Conservation (phyloP, 2,888 invertebrate genomes). For the Crocallis elinguaria region DNA sequence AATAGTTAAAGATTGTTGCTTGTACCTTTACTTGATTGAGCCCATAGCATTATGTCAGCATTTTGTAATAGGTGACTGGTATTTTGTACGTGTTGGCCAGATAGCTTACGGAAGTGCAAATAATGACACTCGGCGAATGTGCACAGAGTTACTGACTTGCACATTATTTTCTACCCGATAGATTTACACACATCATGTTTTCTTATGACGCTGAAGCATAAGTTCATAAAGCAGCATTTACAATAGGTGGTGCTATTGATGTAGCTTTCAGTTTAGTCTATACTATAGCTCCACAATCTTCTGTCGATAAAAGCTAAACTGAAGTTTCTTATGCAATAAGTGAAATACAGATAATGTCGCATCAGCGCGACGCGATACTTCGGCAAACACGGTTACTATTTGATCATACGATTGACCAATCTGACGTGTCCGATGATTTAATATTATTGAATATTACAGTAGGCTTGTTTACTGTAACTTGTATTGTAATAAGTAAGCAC, state of each 20-base stretch:
- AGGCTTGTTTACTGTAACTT: not conserved
- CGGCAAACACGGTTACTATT: slow-evolving; percentile 26
- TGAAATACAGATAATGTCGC: slow-evolving; percentile 39
- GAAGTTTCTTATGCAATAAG: slow-evolving; percentile 36
- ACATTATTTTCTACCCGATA: not conserved
- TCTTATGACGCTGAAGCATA: too few species aligned
- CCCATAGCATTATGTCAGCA: slow-evolving; percentile 27
- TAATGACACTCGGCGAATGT: slow-evolving; percentile 24
- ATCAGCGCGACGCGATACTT: slow-evolving; percentile 29
- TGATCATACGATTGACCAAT: slow-evolving; percentile 18
- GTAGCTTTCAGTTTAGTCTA: not conserved
- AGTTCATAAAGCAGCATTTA: too few species aligned
- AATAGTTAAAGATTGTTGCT: not conserved
- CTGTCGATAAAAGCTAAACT: slow-evolving; percentile 2
- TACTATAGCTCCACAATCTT: slow-evolving; percentile 1
- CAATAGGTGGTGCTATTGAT: not conserved
- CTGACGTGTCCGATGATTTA: slow-evolving; percentile 1
- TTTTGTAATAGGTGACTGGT: slow-evolving; percentile 29
- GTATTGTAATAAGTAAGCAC: not conserved
- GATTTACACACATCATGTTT: too few species aligned
- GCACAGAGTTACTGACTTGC: not conserved
- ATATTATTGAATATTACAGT: not conserved
- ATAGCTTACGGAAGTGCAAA: slow-evolving; percentile 29
- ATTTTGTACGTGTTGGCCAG: slow-evolving; percentile 6
- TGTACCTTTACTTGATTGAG: slow-evolving; percentile 15